Evolutionary conservation across 1,140 invertebrate genomes (phyloP).

Genomic region (Diploscapter pachys): DNA sequence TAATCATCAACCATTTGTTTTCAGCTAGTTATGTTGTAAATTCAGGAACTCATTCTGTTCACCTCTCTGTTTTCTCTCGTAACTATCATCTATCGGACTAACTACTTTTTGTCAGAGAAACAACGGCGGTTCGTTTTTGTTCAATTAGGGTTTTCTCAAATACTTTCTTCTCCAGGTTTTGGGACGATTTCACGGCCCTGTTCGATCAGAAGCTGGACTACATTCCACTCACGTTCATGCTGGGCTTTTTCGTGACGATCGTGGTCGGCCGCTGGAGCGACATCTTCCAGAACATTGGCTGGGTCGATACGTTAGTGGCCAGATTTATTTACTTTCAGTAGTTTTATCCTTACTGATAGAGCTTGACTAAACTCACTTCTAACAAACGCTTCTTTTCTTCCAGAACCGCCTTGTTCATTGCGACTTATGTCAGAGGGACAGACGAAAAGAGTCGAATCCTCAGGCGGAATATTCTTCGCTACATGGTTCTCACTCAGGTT

Average conservation of each 20-base stretch:
- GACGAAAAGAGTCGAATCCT: slow-evolving; percentile 32
- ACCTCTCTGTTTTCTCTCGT: slow-evolving; percentile 11
- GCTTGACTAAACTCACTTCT: not conserved
- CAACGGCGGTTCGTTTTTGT: not conserved
- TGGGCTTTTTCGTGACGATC: slow-evolving; percentile 57
- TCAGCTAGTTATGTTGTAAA: no score
- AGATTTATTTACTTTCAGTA: not conserved
- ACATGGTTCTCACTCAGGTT: slow-evolving; percentile 34
- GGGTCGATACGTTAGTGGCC: slow-evolving; percentile 50
- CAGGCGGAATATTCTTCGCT: slow-evolving; percentile 32
- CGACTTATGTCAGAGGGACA: slow-evolving; percentile 35
- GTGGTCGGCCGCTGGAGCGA: slow-evolving; percentile 48
- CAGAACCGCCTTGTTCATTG: slow-evolving; percentile 30
- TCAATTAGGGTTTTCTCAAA: no score
- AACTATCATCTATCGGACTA: slow-evolving; percentile 20
- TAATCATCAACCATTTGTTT: no score
- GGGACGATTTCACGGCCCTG: slow-evolving; percentile 50
- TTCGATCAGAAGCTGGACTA: slow-evolving; percentile 46
- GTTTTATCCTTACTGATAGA: not conserved
- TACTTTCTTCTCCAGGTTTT: slow-evolving; percentile 22
- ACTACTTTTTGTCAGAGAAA: slow-evolving; percentile 17
- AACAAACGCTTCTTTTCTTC: not conserved
- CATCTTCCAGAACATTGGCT: slow-evolving; percentile 54
- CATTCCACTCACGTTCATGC: slow-evolving; percentile 56
- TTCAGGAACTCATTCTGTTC: slow-evolving; percentile 30